A percentile compares a stretch with the other conserved stretches of the same genome.
Conservation (phyloP, 2,113 vertebrate genomes). For the Salvelinus namaycush region DNA sequence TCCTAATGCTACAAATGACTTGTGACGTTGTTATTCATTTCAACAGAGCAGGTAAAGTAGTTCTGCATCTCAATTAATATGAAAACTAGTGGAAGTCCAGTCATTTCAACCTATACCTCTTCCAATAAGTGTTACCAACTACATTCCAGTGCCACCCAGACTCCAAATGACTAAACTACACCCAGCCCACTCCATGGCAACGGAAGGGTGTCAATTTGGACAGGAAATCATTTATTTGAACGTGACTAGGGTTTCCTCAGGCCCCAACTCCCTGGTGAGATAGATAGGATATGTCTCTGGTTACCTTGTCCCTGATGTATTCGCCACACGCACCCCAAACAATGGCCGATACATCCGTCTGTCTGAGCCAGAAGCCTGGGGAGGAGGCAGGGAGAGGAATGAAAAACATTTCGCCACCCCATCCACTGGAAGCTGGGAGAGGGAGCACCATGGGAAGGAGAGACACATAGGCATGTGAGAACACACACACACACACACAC, state of each 20-base stretch:
- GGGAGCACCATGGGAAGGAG: neutral
- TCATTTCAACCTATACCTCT: constrained; percentile 56
- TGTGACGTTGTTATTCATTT: neutral
- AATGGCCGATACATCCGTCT: constrained; percentile 62
- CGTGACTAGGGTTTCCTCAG: constrained; percentile 63
- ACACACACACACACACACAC: neutral
- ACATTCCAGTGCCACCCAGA: constrained; percentile 70
- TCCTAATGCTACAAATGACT: neutral
- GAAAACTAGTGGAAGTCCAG: constrained; percentile 28
- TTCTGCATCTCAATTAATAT: constrained; percentile 22
- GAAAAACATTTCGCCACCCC: constrained; percentile 34
- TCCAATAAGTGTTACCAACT: constrained; percentile 42
- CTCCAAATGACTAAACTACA: constrained; percentile 68
- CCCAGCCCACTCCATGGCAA: constrained; percentile 57
- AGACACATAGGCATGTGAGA: constrained; percentile 16
- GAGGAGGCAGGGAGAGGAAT: constrained; percentile 16
- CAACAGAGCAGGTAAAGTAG: neutral
- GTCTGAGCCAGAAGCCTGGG: constrained; percentile 21
- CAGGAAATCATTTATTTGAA: constrained; percentile 73
- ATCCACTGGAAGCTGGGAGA: neutral
- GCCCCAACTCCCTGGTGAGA: constrained; percentile 56
- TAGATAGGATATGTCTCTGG: constrained; percentile 50
- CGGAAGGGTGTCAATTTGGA: constrained; percentile 69
- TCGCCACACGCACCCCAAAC: constrained; percentile 63
- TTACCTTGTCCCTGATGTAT: constrained; percentile 52